Conservation (phyloP, 2,113 vertebrate genomes). For the Pelecanoides urinatrix region DNA sequence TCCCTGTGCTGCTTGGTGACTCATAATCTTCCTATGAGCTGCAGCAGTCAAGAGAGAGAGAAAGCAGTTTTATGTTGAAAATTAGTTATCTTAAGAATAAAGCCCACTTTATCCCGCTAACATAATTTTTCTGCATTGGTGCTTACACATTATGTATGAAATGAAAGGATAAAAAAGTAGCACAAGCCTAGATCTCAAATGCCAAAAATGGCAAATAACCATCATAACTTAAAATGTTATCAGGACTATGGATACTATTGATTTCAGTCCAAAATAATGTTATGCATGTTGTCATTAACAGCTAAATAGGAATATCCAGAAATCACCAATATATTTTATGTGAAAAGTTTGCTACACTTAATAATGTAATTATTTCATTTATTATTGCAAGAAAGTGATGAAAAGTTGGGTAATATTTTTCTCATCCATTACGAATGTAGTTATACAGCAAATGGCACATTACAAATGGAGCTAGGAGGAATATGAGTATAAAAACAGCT, state of each 20-base stretch:
- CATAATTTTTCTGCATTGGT: neutral
- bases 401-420: neutral
- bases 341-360: neutral
- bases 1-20: neutral
- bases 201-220: neutral
- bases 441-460: neutral
- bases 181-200: neutral
- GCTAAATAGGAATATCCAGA: neutral
- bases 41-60: neutral
- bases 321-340: neutral
- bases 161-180: neutral
- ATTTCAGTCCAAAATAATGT: neutral
- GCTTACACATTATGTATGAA: neutral
- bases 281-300: neutral
- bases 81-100: neutral
- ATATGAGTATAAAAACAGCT: neutral
- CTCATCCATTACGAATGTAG: neutral
- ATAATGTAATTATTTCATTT: neutral
- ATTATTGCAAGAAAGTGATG: neutral
- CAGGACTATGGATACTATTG: neutral
- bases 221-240: neutral
- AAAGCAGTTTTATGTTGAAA: slow-evolving; percentile 30
- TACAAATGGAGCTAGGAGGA: neutral
- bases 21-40: neutral
- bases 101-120: neutral